These are phyloP conservation scores for Meghimatium bilineatum DNA, from an alignment of 2,888 invertebrate species.

Conservation along the genomic window DNA sequence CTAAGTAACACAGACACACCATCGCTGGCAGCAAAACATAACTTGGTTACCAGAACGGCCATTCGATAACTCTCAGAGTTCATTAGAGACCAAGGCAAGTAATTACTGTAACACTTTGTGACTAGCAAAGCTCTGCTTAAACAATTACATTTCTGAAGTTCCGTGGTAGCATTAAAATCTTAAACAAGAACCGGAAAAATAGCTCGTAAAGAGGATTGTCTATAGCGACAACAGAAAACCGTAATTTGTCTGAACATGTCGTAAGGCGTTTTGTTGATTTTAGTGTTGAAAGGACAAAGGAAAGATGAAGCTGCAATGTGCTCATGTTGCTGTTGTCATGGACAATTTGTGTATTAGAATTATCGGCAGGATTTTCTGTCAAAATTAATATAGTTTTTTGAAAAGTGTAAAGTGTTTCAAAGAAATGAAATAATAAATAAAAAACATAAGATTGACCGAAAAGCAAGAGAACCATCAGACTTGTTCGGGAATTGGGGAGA, in stretches of 20 bases:
- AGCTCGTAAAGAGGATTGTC: background rate
- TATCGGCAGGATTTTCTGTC: background rate
- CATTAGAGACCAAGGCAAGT: conserved; percentile 5
- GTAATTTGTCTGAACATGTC: background rate
- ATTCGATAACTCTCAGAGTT: conserved; percentile 21
- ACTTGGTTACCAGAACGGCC: background rate
- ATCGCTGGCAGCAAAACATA: background rate
- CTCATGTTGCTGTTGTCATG: background rate
- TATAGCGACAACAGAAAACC: background rate
- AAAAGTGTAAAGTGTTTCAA: no score
- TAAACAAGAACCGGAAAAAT: background rate
- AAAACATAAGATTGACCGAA: no score
- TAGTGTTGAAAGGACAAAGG: background rate
- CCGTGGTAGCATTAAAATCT: conserved; percentile 5
- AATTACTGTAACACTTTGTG: conserved; percentile 22
- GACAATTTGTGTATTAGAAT: background rate
- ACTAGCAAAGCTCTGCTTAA: conserved; percentile 17
- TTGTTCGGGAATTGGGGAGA: no score
- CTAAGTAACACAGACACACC: conserved; percentile 8
- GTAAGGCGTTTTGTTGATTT: background rate
- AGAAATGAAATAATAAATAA: no score
- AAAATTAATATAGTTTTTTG: no score
- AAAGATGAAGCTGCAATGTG: background rate
- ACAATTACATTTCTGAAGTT: conserved; percentile 1
- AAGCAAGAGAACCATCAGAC: no score